Base-by-base conservation (phyloP, 2,113 vertebrate species). In the Lasiurus borealis region DNA sequence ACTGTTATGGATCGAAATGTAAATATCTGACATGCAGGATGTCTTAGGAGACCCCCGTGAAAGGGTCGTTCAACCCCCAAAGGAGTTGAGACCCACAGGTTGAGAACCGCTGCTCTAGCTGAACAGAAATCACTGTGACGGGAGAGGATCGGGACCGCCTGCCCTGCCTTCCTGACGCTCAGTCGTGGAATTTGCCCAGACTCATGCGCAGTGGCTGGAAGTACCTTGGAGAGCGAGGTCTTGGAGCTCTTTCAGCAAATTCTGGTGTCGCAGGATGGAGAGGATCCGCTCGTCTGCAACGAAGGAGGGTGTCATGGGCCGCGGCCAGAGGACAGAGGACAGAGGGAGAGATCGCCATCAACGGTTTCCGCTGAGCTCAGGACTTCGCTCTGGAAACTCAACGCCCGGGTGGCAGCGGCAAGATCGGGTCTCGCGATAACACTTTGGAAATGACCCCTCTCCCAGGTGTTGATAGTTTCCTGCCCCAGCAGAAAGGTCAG, bases 231-330 rank as follows among this genome's bases (percentile, higher is more conserved):
- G 96, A 31, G 99, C 99, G 12, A 99, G 98, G 94, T 99, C 99
- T 97, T 99, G 99, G 95, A 99, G 98, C 97, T 99, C 99, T 95
- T 98, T 99, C 95, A 99, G 97, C 88, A 99, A 98, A 96, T 99
- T 99, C 85, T 98, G 99, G 94, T 99, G 99, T 34, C 99, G 99
- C 82, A 99, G 99, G 90, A 99, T 98, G 34, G 99, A 98, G 94
- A 99, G 98, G 75, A 99, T 99, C 85, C 99, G 98, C 95, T 99
- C 99, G 96, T 99, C 99, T 99, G 98, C 46, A 97, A 97, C 0
- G 97, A 88, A 57, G 54, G 25, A 95, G 21, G 69, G 14, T 21
- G 9, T 88, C 91, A 97, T 0, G 85, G 81, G 86, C 82, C 27
- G 4, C 8, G 82, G 52, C 48, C 71, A 72, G 68, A 44, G 86